Conservation (phyloP, 1,140 invertebrate species). For the Olivierus martensii region DNA sequence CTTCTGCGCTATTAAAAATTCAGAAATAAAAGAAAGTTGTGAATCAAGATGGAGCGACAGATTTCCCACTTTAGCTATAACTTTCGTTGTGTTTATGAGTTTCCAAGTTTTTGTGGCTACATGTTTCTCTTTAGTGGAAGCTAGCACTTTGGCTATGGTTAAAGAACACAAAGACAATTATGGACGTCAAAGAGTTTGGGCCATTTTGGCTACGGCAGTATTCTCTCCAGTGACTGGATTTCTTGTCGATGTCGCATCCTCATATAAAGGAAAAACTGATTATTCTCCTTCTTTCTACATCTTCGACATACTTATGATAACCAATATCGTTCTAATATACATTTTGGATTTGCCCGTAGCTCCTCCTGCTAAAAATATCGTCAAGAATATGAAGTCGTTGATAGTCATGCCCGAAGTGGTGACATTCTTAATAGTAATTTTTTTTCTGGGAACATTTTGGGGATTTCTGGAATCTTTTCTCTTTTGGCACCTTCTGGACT, state of each 20-base stretch:
- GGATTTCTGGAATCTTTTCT: constrained; percentile 74
- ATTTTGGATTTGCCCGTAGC: constrained; percentile 63
- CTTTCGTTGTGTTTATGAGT: constrained; percentile 53
- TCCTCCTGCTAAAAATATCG: constrained; percentile 51
- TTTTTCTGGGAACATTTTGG: constrained; percentile 60
- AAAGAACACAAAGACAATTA: constrained; percentile 63
- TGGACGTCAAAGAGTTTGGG: constrained; percentile 61
- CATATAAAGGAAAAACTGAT: constrained; percentile 28
- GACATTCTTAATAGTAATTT: constrained; percentile 52
- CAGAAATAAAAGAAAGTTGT: not conserved
- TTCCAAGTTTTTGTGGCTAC: constrained; percentile 63
- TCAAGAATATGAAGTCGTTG: constrained; percentile 51
- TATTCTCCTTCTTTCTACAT: constrained; percentile 64
- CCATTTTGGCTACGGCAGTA: constrained; percentile 61
- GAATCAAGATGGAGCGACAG: constrained; percentile 41
- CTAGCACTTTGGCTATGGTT: constrained; percentile 60
- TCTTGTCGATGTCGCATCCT: constrained; percentile 52
- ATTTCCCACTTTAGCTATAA: constrained; percentile 55
- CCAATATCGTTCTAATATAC: constrained; percentile 50
- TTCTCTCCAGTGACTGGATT: constrained; percentile 58
- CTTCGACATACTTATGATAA: constrained; percentile 52
- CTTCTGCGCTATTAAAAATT: not conserved
- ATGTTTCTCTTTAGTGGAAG: constrained; percentile 62
- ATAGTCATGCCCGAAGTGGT: constrained; percentile 57
- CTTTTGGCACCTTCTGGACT: constrained; percentile 68